These are phyloP conservation scores for Patiria pectinifera DNA, from an alignment of 53 echinoderm and acorn worm species.

Conservation along the genomic window DNA sequence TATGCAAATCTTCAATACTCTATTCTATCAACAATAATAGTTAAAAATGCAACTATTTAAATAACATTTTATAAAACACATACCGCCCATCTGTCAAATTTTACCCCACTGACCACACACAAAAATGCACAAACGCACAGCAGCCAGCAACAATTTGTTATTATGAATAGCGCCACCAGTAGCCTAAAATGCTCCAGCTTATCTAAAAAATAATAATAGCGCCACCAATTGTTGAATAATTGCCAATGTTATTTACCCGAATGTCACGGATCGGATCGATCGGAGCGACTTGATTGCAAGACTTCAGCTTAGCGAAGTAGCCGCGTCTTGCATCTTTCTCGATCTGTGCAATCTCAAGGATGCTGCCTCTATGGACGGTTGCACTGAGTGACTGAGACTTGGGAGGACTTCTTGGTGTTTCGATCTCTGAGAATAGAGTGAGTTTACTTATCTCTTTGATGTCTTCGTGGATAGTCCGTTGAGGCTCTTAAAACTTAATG, in stretches of 20 bases:
- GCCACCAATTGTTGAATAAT: conserved; percentile 3
- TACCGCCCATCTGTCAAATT: too few species aligned
- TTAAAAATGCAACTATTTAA: too few species aligned
- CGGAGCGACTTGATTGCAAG: not conserved
- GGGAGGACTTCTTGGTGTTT: not conserved
- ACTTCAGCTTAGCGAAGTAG: not conserved
- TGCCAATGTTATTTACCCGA: conserved; percentile 43
- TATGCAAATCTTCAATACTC: too few species aligned
- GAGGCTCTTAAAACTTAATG: not conserved
- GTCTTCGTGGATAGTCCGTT: not conserved
- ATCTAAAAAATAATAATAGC: not conserved
- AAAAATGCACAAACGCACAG: not conserved
- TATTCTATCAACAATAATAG: too few species aligned
- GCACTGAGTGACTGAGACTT: conserved; percentile 32
- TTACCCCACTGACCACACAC: too few species aligned
- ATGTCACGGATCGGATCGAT: not conserved
- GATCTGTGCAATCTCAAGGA: conserved; percentile 38
- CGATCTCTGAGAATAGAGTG: not conserved
- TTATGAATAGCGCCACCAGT: not conserved
- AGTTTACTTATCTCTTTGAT: not conserved
- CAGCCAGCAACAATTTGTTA: not conserved
- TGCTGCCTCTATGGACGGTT: not conserved
- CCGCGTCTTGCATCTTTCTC: conserved; percentile 17
- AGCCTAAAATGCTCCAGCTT: not conserved
- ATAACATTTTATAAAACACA: too few species aligned